Evolutionary conservation across 2,113 vertebrate species (phyloP).

Genomic region (Nyctereutes procyonoides): DNA sequence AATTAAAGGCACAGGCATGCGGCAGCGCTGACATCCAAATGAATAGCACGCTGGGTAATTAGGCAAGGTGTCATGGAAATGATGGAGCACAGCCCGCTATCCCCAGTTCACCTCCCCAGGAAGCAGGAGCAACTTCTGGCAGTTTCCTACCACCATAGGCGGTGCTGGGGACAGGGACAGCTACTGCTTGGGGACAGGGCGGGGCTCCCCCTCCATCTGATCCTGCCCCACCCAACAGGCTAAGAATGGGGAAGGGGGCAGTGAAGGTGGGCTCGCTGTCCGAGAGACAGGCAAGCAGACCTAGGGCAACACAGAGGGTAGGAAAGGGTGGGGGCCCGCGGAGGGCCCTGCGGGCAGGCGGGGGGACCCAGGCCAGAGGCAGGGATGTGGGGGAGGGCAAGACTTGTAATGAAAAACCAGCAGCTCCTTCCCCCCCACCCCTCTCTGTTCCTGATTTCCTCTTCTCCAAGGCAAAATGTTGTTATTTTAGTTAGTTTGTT

Average conservation of each 20-base stretch:
- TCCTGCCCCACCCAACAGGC: background rate
- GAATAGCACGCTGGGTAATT: slow-evolving; percentile 68
- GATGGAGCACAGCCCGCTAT: background rate
- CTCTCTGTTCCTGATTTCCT: background rate
- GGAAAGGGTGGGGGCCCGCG: fast-evolving
- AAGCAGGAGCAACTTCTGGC: background rate
- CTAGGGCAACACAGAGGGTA: background rate
- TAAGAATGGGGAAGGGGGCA: background rate
- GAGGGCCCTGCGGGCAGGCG: background rate
- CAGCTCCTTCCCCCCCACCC: background rate
- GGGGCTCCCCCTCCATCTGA: background rate
- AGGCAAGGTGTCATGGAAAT: slow-evolving; percentile 10
- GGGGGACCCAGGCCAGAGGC: no score
- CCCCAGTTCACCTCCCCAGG: slow-evolving; percentile 24
- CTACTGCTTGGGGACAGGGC: background rate
- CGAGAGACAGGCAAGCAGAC: background rate
- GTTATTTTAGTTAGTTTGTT: background rate
- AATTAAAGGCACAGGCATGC: slow-evolving; percentile 76
- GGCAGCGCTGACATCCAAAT: slow-evolving; percentile 74
- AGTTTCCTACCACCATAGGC: background rate
- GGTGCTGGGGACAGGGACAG: background rate
- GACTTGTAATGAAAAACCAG: background rate
- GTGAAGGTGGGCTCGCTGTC: background rate
- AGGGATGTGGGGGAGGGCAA: fast-evolving
- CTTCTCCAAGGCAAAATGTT: background rate